phyloP scores from a whole-genome alignment of 2,888 invertebrate genomes.

The Scrobipalpa costella region DNA sequence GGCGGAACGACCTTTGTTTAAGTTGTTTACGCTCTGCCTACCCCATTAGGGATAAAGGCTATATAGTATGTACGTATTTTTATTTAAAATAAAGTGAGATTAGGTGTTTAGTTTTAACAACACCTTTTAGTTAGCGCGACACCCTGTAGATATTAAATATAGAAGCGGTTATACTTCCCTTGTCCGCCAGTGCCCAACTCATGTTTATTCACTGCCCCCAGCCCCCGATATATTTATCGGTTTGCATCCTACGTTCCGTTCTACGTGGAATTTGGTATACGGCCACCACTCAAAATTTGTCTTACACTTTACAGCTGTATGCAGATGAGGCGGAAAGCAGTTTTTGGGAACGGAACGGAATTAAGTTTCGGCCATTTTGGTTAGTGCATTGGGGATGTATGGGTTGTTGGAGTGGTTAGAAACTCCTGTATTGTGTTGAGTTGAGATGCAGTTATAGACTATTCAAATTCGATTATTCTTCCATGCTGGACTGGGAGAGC shows the following conservation, averaged over 20 bases:
- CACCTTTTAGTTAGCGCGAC: no score
- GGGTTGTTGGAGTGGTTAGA: neutral
- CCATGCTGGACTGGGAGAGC: no score
- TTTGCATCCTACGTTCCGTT: conserved; percentile 55
- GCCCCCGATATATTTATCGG: conserved; percentile 68
- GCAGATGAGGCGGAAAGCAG: conserved; percentile 42
- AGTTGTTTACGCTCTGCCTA: no score
- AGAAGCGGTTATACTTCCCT: conserved; percentile 21
- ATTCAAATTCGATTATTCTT: no score
- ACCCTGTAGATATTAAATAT: no score
- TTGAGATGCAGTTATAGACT: no score
- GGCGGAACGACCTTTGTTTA: no score
- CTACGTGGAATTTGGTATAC: conserved; percentile 60
- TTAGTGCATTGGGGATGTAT: conserved; percentile 2
- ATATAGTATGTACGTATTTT: no score
- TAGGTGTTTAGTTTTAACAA: no score
- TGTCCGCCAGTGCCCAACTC: conserved; percentile 36
- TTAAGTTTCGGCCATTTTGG: conserved; percentile 10
- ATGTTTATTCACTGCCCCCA: conserved; percentile 54
- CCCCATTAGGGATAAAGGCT: no score
- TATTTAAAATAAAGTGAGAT: no score
- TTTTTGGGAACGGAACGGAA: conserved; percentile 20
- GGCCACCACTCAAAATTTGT: conserved; percentile 58
- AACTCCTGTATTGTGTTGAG: neutral
- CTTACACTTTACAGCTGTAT: conserved; percentile 67